Evolutionary conservation across 2,113 vertebrate genomes (phyloP).

Genomic region (Australoheros scitulus): DNA sequence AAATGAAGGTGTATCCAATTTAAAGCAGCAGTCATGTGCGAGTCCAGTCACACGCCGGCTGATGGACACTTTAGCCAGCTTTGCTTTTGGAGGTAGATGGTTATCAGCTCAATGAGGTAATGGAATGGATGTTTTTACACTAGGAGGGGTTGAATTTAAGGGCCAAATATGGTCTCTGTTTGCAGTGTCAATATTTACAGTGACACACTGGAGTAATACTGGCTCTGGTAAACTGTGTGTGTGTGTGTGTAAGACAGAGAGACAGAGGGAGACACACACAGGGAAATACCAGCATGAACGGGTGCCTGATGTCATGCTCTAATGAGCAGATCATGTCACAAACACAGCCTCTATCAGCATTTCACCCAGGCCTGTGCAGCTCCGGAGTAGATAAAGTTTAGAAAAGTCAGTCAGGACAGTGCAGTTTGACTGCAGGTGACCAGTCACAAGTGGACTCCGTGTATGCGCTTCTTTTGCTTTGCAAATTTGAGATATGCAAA

Average conservation of each 20-base stretch:
- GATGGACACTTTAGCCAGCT: neutral
- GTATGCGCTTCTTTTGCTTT: slow-evolving; percentile 58
- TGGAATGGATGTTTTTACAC: slow-evolving; percentile 51
- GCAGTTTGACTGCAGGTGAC: slow-evolving; percentile 27
- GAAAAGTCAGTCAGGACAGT: neutral
- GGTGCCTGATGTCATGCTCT: slow-evolving; percentile 33
- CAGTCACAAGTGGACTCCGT: slow-evolving; percentile 31
- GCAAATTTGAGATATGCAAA: slow-evolving; percentile 72
- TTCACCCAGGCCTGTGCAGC: neutral
- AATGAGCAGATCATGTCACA: slow-evolving; percentile 32
- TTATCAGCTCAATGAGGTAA: slow-evolving; percentile 46
- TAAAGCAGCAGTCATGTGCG: neutral
- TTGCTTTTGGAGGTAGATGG: slow-evolving; percentile 49
- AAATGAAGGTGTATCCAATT: neutral
- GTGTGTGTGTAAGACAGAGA: neutral
- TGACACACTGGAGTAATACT: slow-evolving; percentile 67
- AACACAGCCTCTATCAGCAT: neutral
- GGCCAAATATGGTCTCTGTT: slow-evolving; percentile 70
- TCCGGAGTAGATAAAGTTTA: slow-evolving; percentile 21
- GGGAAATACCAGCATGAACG: slow-evolving; percentile 33
- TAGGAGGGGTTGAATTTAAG: slow-evolving; percentile 60
- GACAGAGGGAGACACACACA: slow-evolving; percentile 14
- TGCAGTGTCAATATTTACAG: slow-evolving; percentile 80
- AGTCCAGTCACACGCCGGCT: neutral
- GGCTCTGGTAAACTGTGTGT: slow-evolving; percentile 41